Evolutionary conservation across 2,888 invertebrate genomes (phyloP).

Genomic region (Linyphia triangularis): DNA sequence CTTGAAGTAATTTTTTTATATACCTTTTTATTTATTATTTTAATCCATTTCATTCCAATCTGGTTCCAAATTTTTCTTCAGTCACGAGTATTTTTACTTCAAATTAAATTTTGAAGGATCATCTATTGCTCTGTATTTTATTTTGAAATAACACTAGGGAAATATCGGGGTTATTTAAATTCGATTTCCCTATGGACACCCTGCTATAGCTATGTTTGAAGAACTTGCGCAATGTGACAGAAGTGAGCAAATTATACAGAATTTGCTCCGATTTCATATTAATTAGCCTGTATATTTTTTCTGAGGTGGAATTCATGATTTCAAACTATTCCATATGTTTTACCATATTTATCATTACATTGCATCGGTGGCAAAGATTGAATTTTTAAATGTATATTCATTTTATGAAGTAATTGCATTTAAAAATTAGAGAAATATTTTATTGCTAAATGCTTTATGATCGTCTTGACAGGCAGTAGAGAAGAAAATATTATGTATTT

Average conservation of each 20-base stretch:
- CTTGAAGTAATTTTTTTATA: no score
- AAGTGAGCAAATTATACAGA: conserved; percentile 59
- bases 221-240: conserved; percentile 22
- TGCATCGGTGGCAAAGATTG: conserved; percentile 36
- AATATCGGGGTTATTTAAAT: no score
- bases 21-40: no score
- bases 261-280: conserved; percentile 44
- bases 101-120: no score
- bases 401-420: conserved; percentile 44
- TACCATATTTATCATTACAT: conserved; percentile 52
- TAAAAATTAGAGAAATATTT: conserved; percentile 56
- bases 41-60: no score
- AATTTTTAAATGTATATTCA: conserved; percentile 56
- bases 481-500: conserved; percentile 40
- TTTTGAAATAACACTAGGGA: no score
- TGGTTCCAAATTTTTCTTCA: no score
- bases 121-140: no score
- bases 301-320: conserved; percentile 46
- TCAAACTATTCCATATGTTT: conserved; percentile 36
- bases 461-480: conserved; percentile 4
- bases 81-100: no score
- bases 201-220: conserved; percentile 37
- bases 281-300: conserved; percentile 63
- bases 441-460: conserved; percentile 46
- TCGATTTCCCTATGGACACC: no score